phyloP scores from a whole-genome alignment of 2,113 vertebrate species.

The Ictalurus punctatus region DNA sequence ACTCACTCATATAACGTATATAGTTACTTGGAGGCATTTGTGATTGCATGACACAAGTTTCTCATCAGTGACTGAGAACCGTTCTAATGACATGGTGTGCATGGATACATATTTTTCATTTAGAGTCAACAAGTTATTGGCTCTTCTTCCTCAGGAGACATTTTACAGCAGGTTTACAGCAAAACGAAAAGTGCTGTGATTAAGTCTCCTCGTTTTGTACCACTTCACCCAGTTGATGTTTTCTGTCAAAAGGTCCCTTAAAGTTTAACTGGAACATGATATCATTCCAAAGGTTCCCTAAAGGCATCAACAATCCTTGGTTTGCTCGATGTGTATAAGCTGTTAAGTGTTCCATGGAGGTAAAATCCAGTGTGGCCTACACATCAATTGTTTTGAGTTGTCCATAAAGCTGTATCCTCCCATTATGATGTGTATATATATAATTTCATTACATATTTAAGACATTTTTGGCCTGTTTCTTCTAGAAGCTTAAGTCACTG shows the following conservation, averaged over 20 bases:
- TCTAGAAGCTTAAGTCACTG: neutral
- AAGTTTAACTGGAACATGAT: constrained; percentile 22
- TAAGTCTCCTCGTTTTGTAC: neutral
- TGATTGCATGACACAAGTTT: constrained; percentile 13
- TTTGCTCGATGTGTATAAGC: neutral
- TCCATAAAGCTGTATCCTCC: neutral
- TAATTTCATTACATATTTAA: neutral
- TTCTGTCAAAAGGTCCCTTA: neutral
- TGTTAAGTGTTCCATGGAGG: neutral
- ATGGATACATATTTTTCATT: neutral
- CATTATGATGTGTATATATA: neutral
- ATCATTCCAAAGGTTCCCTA: neutral
- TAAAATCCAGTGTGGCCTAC: neutral
- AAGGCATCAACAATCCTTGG: neutral
- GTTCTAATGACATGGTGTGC: neutral
- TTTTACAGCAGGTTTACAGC: neutral
- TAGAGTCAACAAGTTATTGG: neutral
- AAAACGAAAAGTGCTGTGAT: neutral
- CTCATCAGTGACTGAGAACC: neutral
- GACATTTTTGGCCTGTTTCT: neutral
- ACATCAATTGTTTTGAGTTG: neutral
- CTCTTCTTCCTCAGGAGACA: neutral
- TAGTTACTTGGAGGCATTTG: neutral
- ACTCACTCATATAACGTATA: neutral
- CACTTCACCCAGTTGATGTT: neutral